phyloP scores from a whole-genome alignment of 2,888 invertebrate species.

The Agrotis clavis region DNA sequence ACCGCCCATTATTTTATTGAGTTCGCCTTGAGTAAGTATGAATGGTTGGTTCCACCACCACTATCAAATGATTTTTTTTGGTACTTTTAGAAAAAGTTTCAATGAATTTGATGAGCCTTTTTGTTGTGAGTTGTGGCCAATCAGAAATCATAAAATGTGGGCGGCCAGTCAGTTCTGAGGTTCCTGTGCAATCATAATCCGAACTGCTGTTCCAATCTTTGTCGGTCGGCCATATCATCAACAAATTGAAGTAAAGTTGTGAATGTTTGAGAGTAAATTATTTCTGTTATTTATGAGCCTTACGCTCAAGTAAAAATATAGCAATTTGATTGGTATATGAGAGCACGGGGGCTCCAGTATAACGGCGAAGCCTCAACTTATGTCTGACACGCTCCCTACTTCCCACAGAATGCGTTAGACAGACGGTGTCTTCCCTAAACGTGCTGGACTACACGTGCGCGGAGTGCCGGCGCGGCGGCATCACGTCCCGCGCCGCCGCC shows the following conservation, averaged over 20 bases:
- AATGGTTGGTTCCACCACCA: constrained; percentile 10
- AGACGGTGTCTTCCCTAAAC: constrained; percentile 80
- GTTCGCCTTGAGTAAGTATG: constrained; percentile 23
- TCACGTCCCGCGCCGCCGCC: constrained; percentile 88
- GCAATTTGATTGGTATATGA: background rate
- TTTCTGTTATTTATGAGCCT: background rate
- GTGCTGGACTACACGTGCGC: constrained; percentile 90
- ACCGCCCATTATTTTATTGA: constrained; percentile 36
- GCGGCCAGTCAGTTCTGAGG: constrained; percentile 31
- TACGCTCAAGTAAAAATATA: too few relatives aligned
- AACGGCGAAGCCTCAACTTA: background rate
- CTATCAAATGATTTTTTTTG: background rate
- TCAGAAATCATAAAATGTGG: constrained; percentile 21
- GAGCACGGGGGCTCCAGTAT: constrained; percentile 21
- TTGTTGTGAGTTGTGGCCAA: constrained; percentile 12
- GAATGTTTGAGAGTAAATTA: too few relatives aligned
- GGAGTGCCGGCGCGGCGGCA: constrained; percentile 88
- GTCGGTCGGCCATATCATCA: background rate
- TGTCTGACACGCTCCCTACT: constrained; percentile 8
- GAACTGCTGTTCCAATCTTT: background rate
- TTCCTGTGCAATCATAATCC: constrained; percentile 10
- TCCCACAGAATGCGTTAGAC: constrained; percentile 88
- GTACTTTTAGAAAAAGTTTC: background rate
- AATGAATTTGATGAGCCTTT: background rate
- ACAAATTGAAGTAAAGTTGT: background rate